Evolutionary conservation across 1,140 invertebrate genomes (phyloP).

Genomic region (Ceratina calcarata): DNA sequence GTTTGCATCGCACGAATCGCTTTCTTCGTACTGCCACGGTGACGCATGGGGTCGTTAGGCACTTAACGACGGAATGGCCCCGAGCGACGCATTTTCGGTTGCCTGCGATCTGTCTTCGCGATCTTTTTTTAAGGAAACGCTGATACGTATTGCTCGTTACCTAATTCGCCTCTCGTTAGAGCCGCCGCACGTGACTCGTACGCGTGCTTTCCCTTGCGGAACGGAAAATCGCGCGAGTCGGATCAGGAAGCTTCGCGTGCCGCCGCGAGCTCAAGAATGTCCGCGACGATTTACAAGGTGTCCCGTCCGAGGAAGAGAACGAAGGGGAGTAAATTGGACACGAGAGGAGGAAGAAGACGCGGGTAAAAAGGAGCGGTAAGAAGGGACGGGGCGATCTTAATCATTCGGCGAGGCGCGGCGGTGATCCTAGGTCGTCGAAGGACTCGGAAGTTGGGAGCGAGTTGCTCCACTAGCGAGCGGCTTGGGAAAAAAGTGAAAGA

Average conservation of each 20-base stretch:
- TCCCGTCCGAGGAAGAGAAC: background rate
- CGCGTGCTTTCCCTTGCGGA: too few species aligned
- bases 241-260: conserved; percentile 12
- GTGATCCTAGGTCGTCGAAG: conserved; percentile 62
- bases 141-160: too few species aligned
- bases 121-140: too few species aligned
- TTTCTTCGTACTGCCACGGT: background rate
- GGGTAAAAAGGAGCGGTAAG: background rate
- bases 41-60: conserved; percentile 14
- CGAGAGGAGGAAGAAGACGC: background rate
- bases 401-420: conserved; percentile 33
- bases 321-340: background rate
- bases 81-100: too few species aligned
- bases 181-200: too few species aligned
- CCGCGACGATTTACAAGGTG: conserved; percentile 9
- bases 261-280: background rate
- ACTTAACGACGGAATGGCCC: conserved; percentile 3
- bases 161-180: too few species aligned
- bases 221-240: background rate
- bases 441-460: conserved; percentile 51
- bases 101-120: too few species aligned
- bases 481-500: conserved; percentile 64
- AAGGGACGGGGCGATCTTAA: conserved; percentile 52
- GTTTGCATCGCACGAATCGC: background rate
- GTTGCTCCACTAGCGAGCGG: conserved; percentile 56